phyloP scores from a whole-genome alignment of 2,797 vertebrate species.

The Ciconia nigra region DNA sequence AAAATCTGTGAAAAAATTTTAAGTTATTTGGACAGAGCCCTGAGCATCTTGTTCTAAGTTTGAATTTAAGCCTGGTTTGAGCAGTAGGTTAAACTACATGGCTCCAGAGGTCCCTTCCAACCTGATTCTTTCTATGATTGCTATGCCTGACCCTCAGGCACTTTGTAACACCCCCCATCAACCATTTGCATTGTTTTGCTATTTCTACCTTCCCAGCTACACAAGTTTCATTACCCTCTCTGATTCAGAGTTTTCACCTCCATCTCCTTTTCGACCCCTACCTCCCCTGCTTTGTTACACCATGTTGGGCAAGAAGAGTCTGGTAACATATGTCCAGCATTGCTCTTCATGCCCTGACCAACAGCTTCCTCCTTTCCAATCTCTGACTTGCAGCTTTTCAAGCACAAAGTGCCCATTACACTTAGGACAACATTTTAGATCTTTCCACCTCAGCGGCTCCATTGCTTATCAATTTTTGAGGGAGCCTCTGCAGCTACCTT shows the following conservation, averaged over 20 bases:
- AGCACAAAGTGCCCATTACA: neutral
- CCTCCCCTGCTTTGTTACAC: neutral
- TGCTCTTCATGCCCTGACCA: neutral
- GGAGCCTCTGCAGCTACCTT: neutral
- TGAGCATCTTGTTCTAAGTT: neutral
- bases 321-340: neutral
- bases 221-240: neutral
- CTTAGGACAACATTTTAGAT: neutral
- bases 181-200: neutral
- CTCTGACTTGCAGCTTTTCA: neutral
- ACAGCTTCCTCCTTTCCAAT: neutral
- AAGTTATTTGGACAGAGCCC: neutral
- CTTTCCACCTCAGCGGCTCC: neutral
- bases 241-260: neutral
- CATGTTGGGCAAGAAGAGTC: neutral
- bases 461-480: neutral
- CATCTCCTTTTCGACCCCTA: neutral
- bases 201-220: neutral
- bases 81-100: neutral
- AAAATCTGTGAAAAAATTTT: neutral
- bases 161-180: neutral
- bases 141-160: neutral
- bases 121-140: neutral
- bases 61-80: neutral
- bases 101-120: neutral